Conservation (phyloP, 53 echinoderm and acorn worm genomes). For the Apostichopus leukothele region DNA sequence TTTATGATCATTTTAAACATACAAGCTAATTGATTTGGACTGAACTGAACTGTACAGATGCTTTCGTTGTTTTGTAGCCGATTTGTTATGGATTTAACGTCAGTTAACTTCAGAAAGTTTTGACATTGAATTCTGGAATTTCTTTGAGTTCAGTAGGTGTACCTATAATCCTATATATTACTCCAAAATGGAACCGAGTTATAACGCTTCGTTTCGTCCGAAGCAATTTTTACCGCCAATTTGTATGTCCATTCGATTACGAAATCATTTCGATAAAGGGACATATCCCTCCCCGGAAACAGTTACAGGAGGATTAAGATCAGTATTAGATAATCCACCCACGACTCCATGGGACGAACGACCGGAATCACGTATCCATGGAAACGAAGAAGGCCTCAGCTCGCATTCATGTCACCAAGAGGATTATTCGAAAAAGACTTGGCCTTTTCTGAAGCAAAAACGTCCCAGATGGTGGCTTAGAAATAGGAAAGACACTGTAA, state of each 20-base stretch:
- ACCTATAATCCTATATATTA: too few species aligned
- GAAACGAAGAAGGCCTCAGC: background rate
- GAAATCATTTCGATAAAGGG: background rate
- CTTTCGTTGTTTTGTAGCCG: too few species aligned
- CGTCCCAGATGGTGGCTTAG: constrained; percentile 10
- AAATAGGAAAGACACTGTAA: too few species aligned
- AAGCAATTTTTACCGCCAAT: constrained; percentile 31
- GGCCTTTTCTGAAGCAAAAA: constrained; percentile 26
- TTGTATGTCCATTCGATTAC: constrained; percentile 8
- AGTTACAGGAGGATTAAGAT: background rate
- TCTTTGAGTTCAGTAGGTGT: too few species aligned
- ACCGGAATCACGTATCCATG: background rate
- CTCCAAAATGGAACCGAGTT: too few species aligned
- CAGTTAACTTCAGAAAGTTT: too few species aligned
- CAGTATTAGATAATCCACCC: constrained; percentile 28
- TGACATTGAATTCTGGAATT: too few species aligned
- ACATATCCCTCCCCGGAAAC: background rate
- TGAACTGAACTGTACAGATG: too few species aligned
- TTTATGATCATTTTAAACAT: too few species aligned
- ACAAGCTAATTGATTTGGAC: too few species aligned
- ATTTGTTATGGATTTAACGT: too few species aligned
- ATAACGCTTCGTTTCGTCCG: background rate
- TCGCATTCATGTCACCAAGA: background rate
- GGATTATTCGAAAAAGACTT: background rate
- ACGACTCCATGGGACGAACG: constrained; percentile 5